Evolutionary conservation across 2,113 vertebrate genomes (phyloP).

Genomic region (Dolichallabes microphthalmus): DNA sequence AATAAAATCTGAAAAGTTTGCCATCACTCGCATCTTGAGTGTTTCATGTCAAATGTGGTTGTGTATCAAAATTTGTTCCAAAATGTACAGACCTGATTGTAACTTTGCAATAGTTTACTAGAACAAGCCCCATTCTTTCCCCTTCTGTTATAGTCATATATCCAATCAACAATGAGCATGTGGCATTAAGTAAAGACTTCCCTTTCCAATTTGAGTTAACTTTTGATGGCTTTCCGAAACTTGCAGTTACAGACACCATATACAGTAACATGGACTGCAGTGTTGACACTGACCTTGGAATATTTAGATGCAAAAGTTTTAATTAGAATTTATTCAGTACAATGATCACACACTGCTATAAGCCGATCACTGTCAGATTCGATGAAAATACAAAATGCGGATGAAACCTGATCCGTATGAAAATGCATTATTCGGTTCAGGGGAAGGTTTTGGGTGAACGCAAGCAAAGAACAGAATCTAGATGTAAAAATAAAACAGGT

Average conservation of each 20-base stretch:
- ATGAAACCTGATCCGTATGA: constrained; percentile 56
- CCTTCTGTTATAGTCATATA: background rate
- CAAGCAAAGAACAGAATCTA: constrained; percentile 59
- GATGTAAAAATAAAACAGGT: constrained; percentile 64
- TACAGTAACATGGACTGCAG: background rate
- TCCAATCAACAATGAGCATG: background rate
- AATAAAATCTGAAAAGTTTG: too few species aligned
- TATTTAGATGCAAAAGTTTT: constrained; percentile 6
- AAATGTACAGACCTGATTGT: background rate
- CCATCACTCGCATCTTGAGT: too few species aligned
- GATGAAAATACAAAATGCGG: constrained; percentile 13
- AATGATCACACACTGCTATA: background rate
- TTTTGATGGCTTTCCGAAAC: background rate
- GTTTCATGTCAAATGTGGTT: too few species aligned
- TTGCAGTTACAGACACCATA: background rate
- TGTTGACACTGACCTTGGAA: constrained; percentile 22
- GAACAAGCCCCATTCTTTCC: background rate
- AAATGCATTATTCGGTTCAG: constrained; percentile 63
- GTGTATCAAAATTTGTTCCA: too few species aligned
- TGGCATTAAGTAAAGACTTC: background rate
- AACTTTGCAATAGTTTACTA: background rate
- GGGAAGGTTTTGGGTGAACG: constrained; percentile 57
- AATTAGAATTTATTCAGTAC: constrained; percentile 14
- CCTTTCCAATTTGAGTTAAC: background rate
- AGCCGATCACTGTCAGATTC: constrained; percentile 6